A percentile compares a stretch with the other conserved stretches of the same genome.
These are phyloP conservation scores for Erythrolamprus reginae DNA, from an alignment of 2,113 vertebrate species.

Conservation along the genomic window DNA sequence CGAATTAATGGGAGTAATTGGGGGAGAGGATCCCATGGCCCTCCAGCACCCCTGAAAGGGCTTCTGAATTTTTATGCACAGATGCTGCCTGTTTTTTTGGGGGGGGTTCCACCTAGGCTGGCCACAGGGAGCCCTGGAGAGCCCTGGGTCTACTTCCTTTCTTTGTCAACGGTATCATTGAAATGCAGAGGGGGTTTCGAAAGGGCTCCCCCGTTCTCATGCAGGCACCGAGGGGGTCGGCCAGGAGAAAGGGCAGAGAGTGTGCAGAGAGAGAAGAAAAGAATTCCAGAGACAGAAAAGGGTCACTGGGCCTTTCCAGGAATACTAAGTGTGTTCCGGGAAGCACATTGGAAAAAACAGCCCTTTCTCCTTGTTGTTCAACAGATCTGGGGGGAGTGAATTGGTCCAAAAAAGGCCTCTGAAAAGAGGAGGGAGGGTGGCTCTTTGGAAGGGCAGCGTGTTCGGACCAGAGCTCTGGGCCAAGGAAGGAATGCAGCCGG, in stretches of 20 bases:
- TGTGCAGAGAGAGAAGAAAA: background rate
- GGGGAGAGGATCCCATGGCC: background rate
- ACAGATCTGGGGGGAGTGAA: constrained; percentile 10
- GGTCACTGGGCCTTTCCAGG: background rate
- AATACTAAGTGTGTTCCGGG: background rate
- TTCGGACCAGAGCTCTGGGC: constrained; percentile 63
- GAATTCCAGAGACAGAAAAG: background rate
- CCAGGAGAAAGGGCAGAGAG: background rate
- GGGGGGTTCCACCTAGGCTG: background rate
- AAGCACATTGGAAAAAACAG: background rate
- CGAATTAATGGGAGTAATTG: background rate
- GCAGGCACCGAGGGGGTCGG: background rate
- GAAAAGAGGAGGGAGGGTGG: constrained; percentile 17
- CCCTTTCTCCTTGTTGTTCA: constrained; percentile 1
- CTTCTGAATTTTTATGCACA: background rate
- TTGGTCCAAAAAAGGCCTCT: constrained; percentile 25
- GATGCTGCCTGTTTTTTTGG: background rate
- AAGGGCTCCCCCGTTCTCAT: background rate
- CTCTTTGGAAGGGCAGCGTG: constrained; percentile 62
- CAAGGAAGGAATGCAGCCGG: constrained; percentile 59
- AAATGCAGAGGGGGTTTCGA: background rate
- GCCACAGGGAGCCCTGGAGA: background rate
- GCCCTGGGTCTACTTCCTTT: background rate
- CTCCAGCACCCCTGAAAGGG: background rate
- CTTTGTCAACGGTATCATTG: background rate